Evolutionary conservation across 2,113 vertebrate genomes (phyloP).

Genomic region (Vanacampus margaritifer): DNA sequence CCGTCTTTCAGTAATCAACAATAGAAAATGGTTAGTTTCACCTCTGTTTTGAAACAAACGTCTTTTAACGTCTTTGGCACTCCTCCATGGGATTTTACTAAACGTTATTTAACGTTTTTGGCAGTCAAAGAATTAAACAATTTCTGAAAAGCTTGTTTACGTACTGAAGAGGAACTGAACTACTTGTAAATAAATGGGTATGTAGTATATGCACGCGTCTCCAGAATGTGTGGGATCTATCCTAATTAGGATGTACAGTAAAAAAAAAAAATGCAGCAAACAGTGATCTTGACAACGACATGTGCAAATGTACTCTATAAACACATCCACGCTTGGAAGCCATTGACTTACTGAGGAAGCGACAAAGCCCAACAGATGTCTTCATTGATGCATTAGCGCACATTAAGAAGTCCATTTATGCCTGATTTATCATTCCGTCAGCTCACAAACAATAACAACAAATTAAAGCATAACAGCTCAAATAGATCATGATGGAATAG

Average conservation of each 20-base stretch:
- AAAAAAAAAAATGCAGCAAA: constrained; percentile 11
- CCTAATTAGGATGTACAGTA: background rate
- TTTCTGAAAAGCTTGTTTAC: no score
- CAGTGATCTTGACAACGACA: background rate
- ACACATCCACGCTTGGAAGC: constrained; percentile 6
- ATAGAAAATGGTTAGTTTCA: no score
- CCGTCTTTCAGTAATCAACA: no score
- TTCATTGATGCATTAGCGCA: background rate
- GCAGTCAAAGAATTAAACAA: no score
- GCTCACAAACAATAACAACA: constrained; percentile 15
- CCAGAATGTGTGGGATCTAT: background rate
- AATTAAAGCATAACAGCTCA: constrained; percentile 26
- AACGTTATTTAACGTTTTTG: no score
- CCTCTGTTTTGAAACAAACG: no score
- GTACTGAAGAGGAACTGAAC: no score
- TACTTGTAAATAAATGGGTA: background rate
- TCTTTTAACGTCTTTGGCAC: no score
- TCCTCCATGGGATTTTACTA: no score
- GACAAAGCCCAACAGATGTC: background rate
- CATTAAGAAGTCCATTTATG: constrained; percentile 14
- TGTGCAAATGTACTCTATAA: constrained; percentile 15
- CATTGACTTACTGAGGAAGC: background rate
- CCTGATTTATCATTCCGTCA: constrained; percentile 7
- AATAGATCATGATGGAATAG: constrained; percentile 20
- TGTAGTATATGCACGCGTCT: background rate